Evolutionary conservation across 2,888 invertebrate genomes (phyloP), one percentile per base, ranked within the genome.

Genomic region (Sisyra terminalis): DNA sequence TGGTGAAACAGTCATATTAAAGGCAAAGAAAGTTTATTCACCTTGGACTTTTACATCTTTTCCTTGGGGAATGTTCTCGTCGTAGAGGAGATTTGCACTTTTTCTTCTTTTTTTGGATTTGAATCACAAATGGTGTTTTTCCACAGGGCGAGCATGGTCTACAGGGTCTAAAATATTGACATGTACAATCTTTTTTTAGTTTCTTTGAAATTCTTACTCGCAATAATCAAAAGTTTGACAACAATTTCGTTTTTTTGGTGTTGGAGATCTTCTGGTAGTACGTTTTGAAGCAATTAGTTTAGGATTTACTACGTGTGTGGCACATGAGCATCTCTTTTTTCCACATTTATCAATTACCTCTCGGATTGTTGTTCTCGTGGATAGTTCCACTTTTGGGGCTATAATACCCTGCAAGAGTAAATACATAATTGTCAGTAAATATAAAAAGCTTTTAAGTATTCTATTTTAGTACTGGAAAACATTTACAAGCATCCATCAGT

Each of bases 391-490:
- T 64, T 80, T 81, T 0, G 81, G 81, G 2, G 77, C 71, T 37
- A 80, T 62, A 35, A 78, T 78, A 39, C 81, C 80, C 78, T 78
- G 51, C 8, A 57, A 54, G 9, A 7, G 14, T 7, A 1, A n/a
- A n/a, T n/a, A n/a, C n/a, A n/a, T n/a, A n/a, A n/a, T n/a, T n/a
- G n/a, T n/a, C n/a, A n/a, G n/a, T n/a, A n/a, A n/a, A n/a, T n/a
- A n/a, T n/a, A n/a, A n/a, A n/a, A n/a, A n/a, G n/a, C n/a, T n/a
- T n/a, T n/a, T n/a, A n/a, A n/a, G n/a, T n/a, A n/a, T n/a, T n/a
- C n/a, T n/a, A n/a, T n/a, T n/a, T n/a, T n/a, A n/a, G 64, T 66
- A 78, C 79, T 42, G 80, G 80, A 60, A 77, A 81, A 40, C 67
- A 63, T 50, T 69, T 70, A 36, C 72, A 69, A 13, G 78, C 69